Percentiles rank a stretch among this genome's conserved stretches.
These are phyloP conservation scores for Mongoloraphidia duomilia DNA, from an alignment of 2,888 invertebrate species.

Conservation along the genomic window DNA sequence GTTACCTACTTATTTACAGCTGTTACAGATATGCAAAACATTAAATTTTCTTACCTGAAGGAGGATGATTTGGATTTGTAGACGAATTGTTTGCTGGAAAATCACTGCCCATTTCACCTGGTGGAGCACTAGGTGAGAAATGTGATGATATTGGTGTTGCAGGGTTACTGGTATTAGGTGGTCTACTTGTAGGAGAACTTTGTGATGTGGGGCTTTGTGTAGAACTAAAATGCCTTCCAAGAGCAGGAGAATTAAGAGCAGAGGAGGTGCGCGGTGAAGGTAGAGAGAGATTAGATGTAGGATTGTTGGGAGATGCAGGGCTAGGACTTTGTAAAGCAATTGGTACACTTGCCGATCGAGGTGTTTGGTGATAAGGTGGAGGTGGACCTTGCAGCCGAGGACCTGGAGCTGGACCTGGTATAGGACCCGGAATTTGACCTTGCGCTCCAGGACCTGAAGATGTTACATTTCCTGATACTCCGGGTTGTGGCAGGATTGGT, in stretches of 20 bases:
- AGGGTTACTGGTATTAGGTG: slow-evolving; percentile 52
- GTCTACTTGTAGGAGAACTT: slow-evolving; percentile 38
- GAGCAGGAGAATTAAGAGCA: slow-evolving; percentile 53
- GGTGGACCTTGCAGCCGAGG: slow-evolving; percentile 57
- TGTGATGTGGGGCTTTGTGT: slow-evolving; percentile 47
- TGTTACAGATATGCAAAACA: background rate
- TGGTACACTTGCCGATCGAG: slow-evolving; percentile 57
- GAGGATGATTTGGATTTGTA: slow-evolving; percentile 29
- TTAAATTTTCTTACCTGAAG: slow-evolving; percentile 25
- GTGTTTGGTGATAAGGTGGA: slow-evolving; percentile 61
- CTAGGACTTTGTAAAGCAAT: slow-evolving; percentile 60
- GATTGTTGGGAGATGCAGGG: slow-evolving; percentile 57
- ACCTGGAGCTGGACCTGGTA: slow-evolving; percentile 25
- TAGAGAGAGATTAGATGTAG: slow-evolving; percentile 52
- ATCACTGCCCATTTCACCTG: slow-evolving; percentile 22
- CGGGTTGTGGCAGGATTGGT: background rate
- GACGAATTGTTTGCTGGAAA: slow-evolving; percentile 22
- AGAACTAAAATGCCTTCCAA: slow-evolving; percentile 40
- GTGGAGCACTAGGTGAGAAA: slow-evolving; percentile 37
- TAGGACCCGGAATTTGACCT: slow-evolving; percentile 9
- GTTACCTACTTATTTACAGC: background rate
- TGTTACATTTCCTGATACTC: too few species aligned
- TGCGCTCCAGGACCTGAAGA: slow-evolving; percentile 4
- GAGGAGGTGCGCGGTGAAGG: slow-evolving; percentile 60
- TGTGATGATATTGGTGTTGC: slow-evolving; percentile 54